A percentile compares a stretch with the other conserved stretches of the same genome.
phyloP scores from a whole-genome alignment of 2,888 invertebrate genomes.

The Philonicus albiceps region DNA sequence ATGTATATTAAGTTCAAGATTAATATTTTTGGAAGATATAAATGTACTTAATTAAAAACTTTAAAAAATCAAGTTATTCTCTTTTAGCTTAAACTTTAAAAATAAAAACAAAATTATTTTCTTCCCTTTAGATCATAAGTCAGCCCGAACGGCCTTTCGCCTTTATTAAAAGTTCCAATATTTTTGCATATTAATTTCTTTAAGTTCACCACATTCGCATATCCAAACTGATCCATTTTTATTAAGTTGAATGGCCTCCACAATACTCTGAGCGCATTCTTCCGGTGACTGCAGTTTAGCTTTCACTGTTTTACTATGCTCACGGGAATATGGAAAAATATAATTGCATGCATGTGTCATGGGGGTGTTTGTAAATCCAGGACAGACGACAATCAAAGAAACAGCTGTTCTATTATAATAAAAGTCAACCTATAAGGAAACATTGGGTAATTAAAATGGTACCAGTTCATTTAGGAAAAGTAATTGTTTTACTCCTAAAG shows the following conservation, averaged over 20 bases:
- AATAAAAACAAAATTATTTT: too few species aligned
- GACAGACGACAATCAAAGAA: slow-evolving; percentile 54
- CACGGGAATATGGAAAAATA: slow-evolving; percentile 54
- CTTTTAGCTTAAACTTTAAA: too few species aligned
- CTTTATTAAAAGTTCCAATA: slow-evolving; percentile 51
- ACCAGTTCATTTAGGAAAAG: not conserved
- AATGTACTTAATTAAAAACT: too few species aligned
- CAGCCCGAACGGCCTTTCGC: not conserved
- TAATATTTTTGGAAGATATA: not conserved
- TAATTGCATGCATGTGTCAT: slow-evolving; percentile 48
- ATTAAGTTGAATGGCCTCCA: slow-evolving; percentile 55
- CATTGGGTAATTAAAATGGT: not conserved
- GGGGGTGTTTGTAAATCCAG: slow-evolving; percentile 52
- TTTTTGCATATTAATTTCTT: slow-evolving; percentile 54
- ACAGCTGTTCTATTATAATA: slow-evolving; percentile 53
- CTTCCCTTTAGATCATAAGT: too few species aligned
- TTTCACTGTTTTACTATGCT: slow-evolving; percentile 53
- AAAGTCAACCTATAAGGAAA: slow-evolving; percentile 28
- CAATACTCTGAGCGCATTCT: slow-evolving; percentile 56
- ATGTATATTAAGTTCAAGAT: not conserved
- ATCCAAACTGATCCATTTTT: slow-evolving; percentile 58
- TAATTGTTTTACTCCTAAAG: slow-evolving; percentile 52
- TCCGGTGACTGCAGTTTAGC: slow-evolving; percentile 53
- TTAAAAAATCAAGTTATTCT: too few species aligned
- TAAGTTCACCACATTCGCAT: slow-evolving; percentile 55